Base-by-base conservation (phyloP, 2,797 vertebrate species). In the Miichthys miiuy region DNA sequence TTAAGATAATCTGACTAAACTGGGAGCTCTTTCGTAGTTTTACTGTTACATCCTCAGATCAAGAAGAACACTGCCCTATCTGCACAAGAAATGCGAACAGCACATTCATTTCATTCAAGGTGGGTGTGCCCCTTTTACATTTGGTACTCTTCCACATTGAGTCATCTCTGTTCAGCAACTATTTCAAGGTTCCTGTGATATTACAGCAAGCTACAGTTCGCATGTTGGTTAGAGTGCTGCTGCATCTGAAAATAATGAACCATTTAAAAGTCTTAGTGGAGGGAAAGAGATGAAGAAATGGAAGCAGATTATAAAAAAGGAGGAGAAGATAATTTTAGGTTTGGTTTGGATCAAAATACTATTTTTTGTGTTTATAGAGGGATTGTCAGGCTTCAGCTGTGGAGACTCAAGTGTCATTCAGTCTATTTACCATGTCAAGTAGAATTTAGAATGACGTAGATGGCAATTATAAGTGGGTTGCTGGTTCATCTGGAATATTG, bases 1-100 rank as follows among this genome's bases (percentile, higher is more conserved):
- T 21, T 77, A 21, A 4, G 18, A 51, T 21, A 30, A 71, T 71
- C 52, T 70, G 21, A 42, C 21, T 50, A 17, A 77, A 64, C 67
- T 30, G 50, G 42, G 48, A 18, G 1, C 7, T 41, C 42, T 68
- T 21, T 27, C 14, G 14, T 44, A 9, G 11, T 27, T 67, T 21
- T 1, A 17, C 4, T 18, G 51, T 55, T 20, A 34, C 41, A 25
- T 47, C 42, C 1, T 30, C 54, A 17, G 42, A 44, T 57, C 34
- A 38, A 38, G 34, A 38, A 38, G 34, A 38, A 38, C 8, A 0
- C 34, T 7, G 34, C 34, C 8, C 34, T 38, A 38, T 38, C 34
- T 38, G 8, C 34, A 38, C 34, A 38, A 38, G 34, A 38, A 38
- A 38, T 9, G 34, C 2, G 34, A 38, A 38, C 34, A 9, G 34